A percentile compares a stretch with the other conserved stretches of the same genome.
phyloP scores from a whole-genome alignment of 2,113 vertebrate genomes.

The Pomatorhinus ruficollis region DNA sequence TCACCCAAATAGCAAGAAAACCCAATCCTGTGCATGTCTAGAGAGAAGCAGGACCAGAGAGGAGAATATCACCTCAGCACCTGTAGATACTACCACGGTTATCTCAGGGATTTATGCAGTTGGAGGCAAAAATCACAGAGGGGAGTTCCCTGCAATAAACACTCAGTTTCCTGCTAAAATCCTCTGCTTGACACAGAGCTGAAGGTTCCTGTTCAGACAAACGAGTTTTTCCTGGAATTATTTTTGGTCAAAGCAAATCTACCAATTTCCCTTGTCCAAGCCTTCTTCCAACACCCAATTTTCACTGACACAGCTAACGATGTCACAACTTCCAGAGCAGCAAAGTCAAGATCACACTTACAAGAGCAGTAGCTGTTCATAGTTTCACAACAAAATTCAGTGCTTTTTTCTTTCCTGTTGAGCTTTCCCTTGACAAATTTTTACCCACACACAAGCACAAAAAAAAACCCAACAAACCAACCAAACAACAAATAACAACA shows the following conservation, averaged over 20 bases:
- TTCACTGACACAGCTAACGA: neutral
- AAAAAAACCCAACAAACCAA: neutral
- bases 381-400: neutral
- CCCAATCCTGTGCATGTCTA: fast-evolving
- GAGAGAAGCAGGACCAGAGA: neutral
- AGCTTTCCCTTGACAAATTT: neutral
- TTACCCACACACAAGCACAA: neutral
- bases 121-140: neutral
- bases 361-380: neutral
- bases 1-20: neutral
- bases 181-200: neutral
- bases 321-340: neutral
- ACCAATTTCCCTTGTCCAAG: neutral
- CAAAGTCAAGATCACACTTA: neutral
- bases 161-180: neutral
- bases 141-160: neutral
- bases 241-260: neutral
- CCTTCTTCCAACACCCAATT: neutral
- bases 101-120: neutral
- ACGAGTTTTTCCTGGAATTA: neutral
- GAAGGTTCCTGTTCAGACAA: neutral
- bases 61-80: neutral
- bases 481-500: neutral
- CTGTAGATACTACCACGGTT: neutral
- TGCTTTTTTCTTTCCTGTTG: neutral